Conservation (phyloP, 2,888 invertebrate species). For the Noctua janthe region DNA sequence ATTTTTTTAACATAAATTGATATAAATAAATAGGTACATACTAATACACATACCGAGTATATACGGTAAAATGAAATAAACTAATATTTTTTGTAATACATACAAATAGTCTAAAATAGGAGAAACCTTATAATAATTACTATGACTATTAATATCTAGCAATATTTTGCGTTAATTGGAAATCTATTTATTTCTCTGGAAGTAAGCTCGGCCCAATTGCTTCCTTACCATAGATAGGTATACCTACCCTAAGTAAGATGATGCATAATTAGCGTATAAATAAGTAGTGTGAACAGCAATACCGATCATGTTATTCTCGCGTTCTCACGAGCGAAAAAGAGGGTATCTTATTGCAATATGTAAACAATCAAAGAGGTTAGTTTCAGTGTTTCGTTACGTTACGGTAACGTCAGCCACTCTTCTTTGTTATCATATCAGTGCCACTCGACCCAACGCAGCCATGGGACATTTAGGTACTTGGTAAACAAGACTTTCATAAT, state of each 20-base stretch:
- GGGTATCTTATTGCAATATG: slow-evolving; percentile 69
- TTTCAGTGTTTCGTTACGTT: slow-evolving; percentile 74
- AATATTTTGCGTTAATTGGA: background rate
- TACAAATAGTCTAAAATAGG: too few relatives aligned
- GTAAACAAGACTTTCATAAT: slow-evolving; percentile 2
- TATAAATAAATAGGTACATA: too few relatives aligned
- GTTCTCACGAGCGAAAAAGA: slow-evolving; percentile 69
- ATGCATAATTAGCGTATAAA: slow-evolving; percentile 29
- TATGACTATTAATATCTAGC: too few relatives aligned
- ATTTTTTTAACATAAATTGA: too few relatives aligned
- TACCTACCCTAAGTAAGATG: background rate
- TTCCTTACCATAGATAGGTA: background rate
- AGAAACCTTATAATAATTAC: too few relatives aligned
- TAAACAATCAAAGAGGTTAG: slow-evolving; percentile 72
- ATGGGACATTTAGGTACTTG: slow-evolving; percentile 5
- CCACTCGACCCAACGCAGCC: slow-evolving; percentile 62
- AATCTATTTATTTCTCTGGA: background rate
- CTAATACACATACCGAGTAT: too few relatives aligned
- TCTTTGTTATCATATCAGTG: slow-evolving; percentile 72
- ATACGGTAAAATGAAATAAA: too few relatives aligned
- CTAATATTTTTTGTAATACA: too few relatives aligned
- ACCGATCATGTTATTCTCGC: slow-evolving; percentile 52
- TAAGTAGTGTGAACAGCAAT: slow-evolving; percentile 53
- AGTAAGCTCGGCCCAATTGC: background rate
- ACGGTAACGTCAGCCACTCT: slow-evolving; percentile 60